Percentiles rank a stretch among this genome's conserved stretches.
phyloP scores from a whole-genome alignment of 1,140 invertebrate species.

The Pogonognathellus flavescens region DNA sequence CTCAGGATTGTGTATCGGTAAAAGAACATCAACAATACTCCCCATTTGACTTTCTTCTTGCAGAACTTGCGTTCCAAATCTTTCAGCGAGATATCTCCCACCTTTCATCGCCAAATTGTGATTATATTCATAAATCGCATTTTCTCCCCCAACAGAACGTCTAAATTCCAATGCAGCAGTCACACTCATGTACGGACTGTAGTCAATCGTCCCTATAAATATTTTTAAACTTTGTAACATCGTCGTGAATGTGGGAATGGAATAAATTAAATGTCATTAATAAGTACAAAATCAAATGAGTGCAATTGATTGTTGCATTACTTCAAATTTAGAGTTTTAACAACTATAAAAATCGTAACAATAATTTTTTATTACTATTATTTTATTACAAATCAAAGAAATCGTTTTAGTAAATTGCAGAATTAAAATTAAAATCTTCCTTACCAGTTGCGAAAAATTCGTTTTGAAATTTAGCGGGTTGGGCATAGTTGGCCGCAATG shows the following conservation, averaged over 20 bases:
- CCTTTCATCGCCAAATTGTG: conserved; percentile 18
- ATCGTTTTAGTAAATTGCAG: too few species aligned
- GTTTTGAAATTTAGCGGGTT: conserved; percentile 35
- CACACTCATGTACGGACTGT: conserved; percentile 55
- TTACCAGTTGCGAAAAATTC: conserved; percentile 61
- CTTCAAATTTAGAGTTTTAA: too few species aligned
- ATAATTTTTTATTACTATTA: too few species aligned
- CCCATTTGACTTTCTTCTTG: conserved; percentile 52
- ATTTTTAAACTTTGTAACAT: too few species aligned
- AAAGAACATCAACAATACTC: conserved; percentile 50
- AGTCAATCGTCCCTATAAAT: conserved; percentile 60
- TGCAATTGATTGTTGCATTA: too few species aligned
- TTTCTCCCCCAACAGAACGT: conserved; percentile 48
- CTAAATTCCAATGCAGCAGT: conserved; percentile 56
- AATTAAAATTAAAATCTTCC: not conserved
- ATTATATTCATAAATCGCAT: conserved; percentile 31
- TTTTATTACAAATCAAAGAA: too few species aligned
- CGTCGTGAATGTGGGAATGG: not conserved
- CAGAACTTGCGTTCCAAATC: conserved; percentile 36
- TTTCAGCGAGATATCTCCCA: conserved; percentile 13
- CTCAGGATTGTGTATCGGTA: conserved; percentile 35
- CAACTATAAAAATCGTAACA: too few species aligned
- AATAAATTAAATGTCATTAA: not conserved
- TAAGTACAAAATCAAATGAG: not conserved
- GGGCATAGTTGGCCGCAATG: conserved; percentile 31